These are phyloP conservation scores for Centropristis striata DNA, from an alignment of 2,113 vertebrate genomes.

Conservation along the genomic window DNA sequence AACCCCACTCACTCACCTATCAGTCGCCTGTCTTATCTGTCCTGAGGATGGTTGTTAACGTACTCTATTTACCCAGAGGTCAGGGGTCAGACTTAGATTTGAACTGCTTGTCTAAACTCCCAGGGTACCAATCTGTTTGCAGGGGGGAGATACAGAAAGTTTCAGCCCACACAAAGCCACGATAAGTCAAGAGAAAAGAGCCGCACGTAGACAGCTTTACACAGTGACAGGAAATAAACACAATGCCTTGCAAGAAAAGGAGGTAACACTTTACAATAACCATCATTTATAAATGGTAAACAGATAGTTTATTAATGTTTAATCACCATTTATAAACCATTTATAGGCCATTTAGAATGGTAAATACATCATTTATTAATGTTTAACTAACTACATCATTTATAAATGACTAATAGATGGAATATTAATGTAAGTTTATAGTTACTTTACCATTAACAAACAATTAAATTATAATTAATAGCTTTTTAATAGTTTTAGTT, in stretches of 20 bases:
- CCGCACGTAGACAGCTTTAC: background rate
- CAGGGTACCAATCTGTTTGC: slow-evolving; percentile 54
- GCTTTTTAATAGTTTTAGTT: too few relatives aligned
- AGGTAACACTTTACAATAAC: too few relatives aligned
- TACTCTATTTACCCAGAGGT: slow-evolving; percentile 66
- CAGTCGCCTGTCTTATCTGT: slow-evolving; percentile 68
- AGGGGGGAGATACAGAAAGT: slow-evolving; percentile 37
- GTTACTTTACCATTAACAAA: too few relatives aligned
- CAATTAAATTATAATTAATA: too few relatives aligned
- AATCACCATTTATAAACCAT: too few relatives aligned
- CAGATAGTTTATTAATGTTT: too few relatives aligned
- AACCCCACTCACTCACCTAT: slow-evolving; percentile 57
- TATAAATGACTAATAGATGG: too few relatives aligned
- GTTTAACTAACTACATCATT: too few relatives aligned
- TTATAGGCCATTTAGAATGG: too few relatives aligned
- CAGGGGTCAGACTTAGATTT: slow-evolving; percentile 63
- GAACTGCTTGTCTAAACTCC: slow-evolving; percentile 59
- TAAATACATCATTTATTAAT: too few relatives aligned
- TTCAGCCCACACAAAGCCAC: slow-evolving; percentile 19
- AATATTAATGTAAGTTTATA: too few relatives aligned
- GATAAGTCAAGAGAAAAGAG: slow-evolving; percentile 16
- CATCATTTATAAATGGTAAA: too few relatives aligned
- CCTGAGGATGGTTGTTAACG: slow-evolving; percentile 65
- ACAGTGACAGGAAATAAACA: slow-evolving; percentile 27
- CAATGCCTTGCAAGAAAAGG: background rate